phyloP scores from a whole-genome alignment of 2,888 invertebrate species.

The Horisme vitalbata region DNA sequence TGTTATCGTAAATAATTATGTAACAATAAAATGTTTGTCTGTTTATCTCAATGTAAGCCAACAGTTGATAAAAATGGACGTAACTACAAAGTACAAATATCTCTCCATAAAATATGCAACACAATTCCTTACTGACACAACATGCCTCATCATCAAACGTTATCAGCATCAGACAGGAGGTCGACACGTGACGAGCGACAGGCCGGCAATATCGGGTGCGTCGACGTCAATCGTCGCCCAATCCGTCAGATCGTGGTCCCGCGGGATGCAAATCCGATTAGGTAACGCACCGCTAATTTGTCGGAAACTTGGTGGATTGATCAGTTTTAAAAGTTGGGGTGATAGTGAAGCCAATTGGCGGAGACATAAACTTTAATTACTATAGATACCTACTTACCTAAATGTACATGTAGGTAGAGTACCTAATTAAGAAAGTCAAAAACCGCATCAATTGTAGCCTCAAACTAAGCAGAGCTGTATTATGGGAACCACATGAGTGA shows the following conservation, averaged over 20 bases:
- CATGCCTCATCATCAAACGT: slow-evolving; percentile 22
- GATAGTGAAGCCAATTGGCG: too few relatives aligned
- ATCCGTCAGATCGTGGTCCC: slow-evolving; percentile 61
- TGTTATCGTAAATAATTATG: too few relatives aligned
- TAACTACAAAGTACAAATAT: neutral
- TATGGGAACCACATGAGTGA: too few relatives aligned
- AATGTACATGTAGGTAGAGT: too few relatives aligned
- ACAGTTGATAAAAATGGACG: too few relatives aligned
- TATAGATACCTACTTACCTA: too few relatives aligned
- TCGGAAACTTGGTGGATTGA: slow-evolving; percentile 29
- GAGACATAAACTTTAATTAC: too few relatives aligned
- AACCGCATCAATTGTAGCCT: too few relatives aligned
- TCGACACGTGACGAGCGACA: slow-evolving; percentile 50
- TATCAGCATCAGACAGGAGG: slow-evolving; percentile 34
- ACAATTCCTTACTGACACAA: slow-evolving; percentile 4
- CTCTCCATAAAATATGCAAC: neutral
- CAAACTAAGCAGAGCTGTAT: too few relatives aligned
- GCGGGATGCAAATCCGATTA: slow-evolving; percentile 48
- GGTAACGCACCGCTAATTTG: slow-evolving; percentile 58
- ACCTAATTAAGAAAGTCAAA: too few relatives aligned
- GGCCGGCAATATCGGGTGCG: slow-evolving; percentile 35
- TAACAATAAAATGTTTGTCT: too few relatives aligned
- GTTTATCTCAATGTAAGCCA: too few relatives aligned
- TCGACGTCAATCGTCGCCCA: slow-evolving; percentile 63
- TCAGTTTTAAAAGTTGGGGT: slow-evolving; percentile 9